Percentiles rank a stretch among this genome's conserved stretches.
Conservation (phyloP, 2,888 invertebrate genomes). For the Athalia circularis region DNA sequence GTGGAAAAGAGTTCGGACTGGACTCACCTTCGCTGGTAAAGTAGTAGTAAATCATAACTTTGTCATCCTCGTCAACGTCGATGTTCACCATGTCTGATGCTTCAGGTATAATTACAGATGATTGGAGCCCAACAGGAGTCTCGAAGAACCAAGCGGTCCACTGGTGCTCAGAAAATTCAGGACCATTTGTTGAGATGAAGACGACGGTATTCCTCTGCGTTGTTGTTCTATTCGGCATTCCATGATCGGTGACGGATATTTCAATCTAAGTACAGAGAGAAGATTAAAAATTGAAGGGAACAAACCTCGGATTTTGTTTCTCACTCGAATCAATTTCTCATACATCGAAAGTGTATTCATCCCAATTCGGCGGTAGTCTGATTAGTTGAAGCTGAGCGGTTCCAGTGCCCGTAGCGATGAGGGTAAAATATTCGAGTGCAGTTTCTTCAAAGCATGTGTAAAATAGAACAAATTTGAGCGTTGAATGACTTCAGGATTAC, state of each 20-base stretch:
- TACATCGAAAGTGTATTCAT: constrained; percentile 49
- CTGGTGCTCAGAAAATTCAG: constrained; percentile 51
- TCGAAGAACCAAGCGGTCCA: constrained; percentile 57
- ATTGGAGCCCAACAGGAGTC: constrained; percentile 51
- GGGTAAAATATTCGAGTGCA: constrained; percentile 54
- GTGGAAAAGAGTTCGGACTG: background rate
- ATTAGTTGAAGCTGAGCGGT: constrained; percentile 54
- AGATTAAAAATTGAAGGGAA: background rate
- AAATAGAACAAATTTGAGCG: background rate
- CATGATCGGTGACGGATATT: constrained; percentile 54
- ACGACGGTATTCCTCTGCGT: constrained; percentile 49
- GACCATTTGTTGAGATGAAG: constrained; percentile 54
- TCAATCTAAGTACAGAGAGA: constrained; percentile 48
- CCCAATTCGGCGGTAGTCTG: too few relatives aligned
- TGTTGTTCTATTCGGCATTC: constrained; percentile 49
- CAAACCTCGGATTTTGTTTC: background rate
- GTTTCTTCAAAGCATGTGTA: constrained; percentile 39
- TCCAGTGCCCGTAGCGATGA: constrained; percentile 50
- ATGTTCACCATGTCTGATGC: constrained; percentile 54
- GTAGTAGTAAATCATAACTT: constrained; percentile 54
- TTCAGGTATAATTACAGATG: constrained; percentile 50
- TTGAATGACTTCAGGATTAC: background rate
- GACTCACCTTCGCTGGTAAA: constrained; percentile 52
- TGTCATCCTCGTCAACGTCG: constrained; percentile 42
- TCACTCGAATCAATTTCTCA: background rate